Conservation (phyloP, 2,797 vertebrate species). For the Myioborus melanocephalus region DNA sequence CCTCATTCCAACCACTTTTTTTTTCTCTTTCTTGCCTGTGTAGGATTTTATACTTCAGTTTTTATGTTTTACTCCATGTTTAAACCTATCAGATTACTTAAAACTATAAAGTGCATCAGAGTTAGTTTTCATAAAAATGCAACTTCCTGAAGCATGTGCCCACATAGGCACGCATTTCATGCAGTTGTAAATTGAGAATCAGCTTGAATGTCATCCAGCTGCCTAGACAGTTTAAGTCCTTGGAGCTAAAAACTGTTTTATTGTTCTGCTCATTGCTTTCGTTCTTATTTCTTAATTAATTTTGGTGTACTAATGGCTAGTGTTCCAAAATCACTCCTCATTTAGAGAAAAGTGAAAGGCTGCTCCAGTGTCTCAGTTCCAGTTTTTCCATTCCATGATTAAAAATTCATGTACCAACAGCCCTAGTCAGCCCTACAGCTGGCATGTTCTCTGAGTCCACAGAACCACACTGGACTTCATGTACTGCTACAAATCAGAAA, state of each 20-base stretch:
- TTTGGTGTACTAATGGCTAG: not conserved
- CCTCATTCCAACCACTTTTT: not conserved
- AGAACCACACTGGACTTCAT: not conserved
- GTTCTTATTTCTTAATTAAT: not conserved
- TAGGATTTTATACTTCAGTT: not conserved
- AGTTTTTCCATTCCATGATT: rapidly evolving
- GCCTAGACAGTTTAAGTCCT: not conserved
- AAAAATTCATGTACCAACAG: rapidly evolving
- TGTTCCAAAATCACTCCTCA: not conserved
- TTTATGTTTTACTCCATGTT: not conserved
- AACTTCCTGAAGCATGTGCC: not conserved
- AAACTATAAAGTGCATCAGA: not conserved
- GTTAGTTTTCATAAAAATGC: not conserved
- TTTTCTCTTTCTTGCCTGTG: not conserved
- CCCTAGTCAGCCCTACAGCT: not conserved
- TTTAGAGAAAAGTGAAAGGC: not conserved
- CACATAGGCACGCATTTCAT: not conserved
- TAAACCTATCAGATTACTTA: not conserved
- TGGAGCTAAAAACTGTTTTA: not conserved
- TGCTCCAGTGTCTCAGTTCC: not conserved
- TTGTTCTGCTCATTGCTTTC: not conserved
- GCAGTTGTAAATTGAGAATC: not conserved
- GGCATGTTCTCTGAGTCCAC: not conserved
- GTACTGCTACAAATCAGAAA: not conserved
- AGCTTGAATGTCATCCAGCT: not conserved